Percentiles rank a stretch among this genome's conserved stretches.
phyloP scores from a whole-genome alignment of 2,797 vertebrate species.

The Myioborus melanocephalus region DNA sequence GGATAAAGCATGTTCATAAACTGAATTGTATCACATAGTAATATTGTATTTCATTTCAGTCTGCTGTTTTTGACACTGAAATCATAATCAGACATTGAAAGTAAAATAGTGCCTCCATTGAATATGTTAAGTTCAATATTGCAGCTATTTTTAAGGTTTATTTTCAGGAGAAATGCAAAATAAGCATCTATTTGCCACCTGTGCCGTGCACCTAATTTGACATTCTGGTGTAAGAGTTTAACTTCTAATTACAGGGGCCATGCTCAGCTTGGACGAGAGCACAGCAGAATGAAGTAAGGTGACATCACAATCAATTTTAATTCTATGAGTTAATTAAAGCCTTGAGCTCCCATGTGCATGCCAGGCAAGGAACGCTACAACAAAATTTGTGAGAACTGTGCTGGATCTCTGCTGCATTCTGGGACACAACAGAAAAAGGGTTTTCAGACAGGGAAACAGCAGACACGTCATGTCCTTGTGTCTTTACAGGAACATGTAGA shows the following conservation, averaged over 20 bases:
- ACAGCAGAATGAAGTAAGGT: background rate
- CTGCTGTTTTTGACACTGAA: conserved; percentile 25
- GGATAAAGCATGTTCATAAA: background rate
- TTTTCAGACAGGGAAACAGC: background rate
- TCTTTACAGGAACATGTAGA: background rate
- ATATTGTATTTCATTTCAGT: conserved; percentile 11
- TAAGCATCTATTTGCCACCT: background rate
- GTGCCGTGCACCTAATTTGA: background rate
- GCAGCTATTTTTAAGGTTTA: background rate
- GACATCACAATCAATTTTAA: background rate
- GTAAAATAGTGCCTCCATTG: background rate
- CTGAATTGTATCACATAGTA: background rate
- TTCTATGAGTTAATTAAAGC: conserved; percentile 9
- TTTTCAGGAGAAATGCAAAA: background rate
- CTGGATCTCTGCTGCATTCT: background rate
- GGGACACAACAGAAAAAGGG: background rate
- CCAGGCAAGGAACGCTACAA: background rate
- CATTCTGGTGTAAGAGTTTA: background rate
- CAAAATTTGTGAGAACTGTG: background rate
- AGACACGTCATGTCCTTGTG: background rate
- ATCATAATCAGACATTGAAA: conserved; percentile 39
- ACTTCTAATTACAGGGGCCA: background rate
- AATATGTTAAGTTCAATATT: background rate
- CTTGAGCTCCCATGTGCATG: background rate
- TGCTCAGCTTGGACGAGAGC: background rate